Base-by-base conservation (phyloP, 2,113 vertebrate genomes). In the Epinephelus moara region DNA sequence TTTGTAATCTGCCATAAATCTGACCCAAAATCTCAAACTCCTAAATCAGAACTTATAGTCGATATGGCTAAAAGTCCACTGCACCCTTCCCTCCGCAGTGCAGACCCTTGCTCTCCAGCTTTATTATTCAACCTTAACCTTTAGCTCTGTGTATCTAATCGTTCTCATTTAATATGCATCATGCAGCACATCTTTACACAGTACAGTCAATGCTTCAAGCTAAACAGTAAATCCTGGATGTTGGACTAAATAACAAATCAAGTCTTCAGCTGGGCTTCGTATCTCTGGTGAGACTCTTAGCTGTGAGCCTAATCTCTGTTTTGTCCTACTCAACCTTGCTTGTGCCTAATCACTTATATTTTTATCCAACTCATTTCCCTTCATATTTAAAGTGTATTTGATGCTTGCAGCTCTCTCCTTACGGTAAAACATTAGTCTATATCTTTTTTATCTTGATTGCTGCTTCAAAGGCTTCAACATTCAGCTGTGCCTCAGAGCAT, bases 161-260 rank as follows among this genome's bases (percentile, higher is more conserved):
- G 5, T 50, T 68, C 12, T 59, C 21, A 42, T 60, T 67, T 75
- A n/a, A 42, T 60, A 49, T 68, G 61, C 53, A 66, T 66, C 52
- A 66, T 59, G 9, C 8, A 61, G 6, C n/a, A 23, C 30, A 40
- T 37, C 23, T 55, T 50, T 33, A 18, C 37, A 73, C 27, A 23
- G 33, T 37, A 64, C 23, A 63, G 49, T 56, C 50, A 30, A 27
- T 13, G 23, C 70, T 55, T 63, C 59, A 53, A 61, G 45, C 56
- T 52, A 72, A 71, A 49, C 37, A 49, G 50, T 4, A 30, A 62
- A 56, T 63, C 6, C 18, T 56, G 59, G 27, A 61, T 59, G 45
- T 61, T 70, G 30, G 12, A 68, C 7, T 21, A 68, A 57, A 57
- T 23, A 69, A 30, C 2, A 19, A 33, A 4, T 57, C 37, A 30